Conservation (phyloP, 2,888 invertebrate species). For the Ectemnius cavifrons region DNA sequence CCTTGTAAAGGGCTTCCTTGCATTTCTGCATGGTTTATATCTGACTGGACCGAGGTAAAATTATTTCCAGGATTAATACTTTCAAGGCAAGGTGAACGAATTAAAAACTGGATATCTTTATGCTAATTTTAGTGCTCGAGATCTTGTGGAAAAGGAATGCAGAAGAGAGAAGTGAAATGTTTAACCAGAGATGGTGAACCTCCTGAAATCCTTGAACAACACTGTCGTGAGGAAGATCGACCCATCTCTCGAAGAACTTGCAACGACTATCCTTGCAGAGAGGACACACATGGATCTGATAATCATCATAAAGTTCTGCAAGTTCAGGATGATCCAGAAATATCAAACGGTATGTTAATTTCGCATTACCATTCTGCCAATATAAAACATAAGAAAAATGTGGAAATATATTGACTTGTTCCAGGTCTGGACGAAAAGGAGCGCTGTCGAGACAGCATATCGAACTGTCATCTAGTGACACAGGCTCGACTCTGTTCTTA, state of each 20-base stretch:
- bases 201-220: conserved; percentile 76
- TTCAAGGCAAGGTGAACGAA: neutral
- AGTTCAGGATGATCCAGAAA: conserved; percentile 63
- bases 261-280: conserved; percentile 74
- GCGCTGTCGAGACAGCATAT: conserved; percentile 85
- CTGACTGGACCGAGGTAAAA: conserved; percentile 86
- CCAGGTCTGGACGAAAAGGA: conserved; percentile 72
- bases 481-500: conserved; percentile 92
- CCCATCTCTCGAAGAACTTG: conserved; percentile 80
- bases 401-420: conserved; percentile 50
- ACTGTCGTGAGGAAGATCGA: conserved; percentile 78
- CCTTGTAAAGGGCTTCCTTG: conserved; percentile 82
- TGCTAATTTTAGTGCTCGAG: conserved; percentile 79
- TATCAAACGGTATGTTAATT: conserved; percentile 51
- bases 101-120: neutral
- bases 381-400: neutral
- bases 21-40: conserved; percentile 86
- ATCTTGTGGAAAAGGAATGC: conserved; percentile 81
- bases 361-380: neutral
- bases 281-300: conserved; percentile 51
- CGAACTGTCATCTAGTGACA: conserved; percentile 88
- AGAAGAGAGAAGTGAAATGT: conserved; percentile 81
- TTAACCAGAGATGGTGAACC: conserved; percentile 72
- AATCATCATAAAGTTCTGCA: conserved; percentile 49
- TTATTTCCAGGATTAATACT: conserved; percentile 26